Conservation (phyloP, 2,113 vertebrate species). For the Empidonax alnorum region DNA sequence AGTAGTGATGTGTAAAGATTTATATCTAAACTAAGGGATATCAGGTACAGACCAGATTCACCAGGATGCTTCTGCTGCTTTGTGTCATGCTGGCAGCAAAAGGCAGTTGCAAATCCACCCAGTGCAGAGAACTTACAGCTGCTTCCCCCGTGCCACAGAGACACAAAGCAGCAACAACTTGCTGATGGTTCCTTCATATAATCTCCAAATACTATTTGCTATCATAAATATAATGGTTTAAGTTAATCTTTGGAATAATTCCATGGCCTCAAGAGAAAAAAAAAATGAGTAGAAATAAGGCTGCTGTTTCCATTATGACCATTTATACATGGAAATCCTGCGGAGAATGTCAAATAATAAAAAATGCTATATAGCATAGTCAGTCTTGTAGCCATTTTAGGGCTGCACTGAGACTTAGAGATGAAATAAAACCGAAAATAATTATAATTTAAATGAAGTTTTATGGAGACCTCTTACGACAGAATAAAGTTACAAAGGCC, state of each 20-base stretch:
- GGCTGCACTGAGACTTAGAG: neutral
- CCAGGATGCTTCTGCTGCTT: neutral
- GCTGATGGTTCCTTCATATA: neutral
- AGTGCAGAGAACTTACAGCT: neutral
- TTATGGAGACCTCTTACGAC: neutral
- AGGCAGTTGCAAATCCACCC: neutral
- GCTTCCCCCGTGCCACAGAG: neutral
- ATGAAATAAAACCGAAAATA: neutral
- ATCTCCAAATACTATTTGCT: neutral
- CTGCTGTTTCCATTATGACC: neutral
- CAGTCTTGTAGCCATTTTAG: neutral
- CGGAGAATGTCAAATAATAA: neutral
- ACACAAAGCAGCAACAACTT: neutral
- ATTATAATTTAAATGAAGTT: neutral
- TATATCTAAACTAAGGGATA: neutral
- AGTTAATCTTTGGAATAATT: neutral
- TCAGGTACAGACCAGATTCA: neutral
- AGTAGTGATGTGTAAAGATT: neutral
- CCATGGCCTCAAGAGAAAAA: neutral
- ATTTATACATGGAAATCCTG: neutral
- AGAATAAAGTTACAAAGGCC: neutral
- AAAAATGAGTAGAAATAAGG: neutral
- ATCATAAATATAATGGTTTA: neutral
- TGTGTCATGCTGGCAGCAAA: slow-evolving; percentile 26
- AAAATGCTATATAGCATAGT: neutral